Evolutionary conservation across 2,113 vertebrate genomes (phyloP), one percentile per base, ranked within the genome.

Genomic region (Cyanoramphus novaezelandiae): DNA sequence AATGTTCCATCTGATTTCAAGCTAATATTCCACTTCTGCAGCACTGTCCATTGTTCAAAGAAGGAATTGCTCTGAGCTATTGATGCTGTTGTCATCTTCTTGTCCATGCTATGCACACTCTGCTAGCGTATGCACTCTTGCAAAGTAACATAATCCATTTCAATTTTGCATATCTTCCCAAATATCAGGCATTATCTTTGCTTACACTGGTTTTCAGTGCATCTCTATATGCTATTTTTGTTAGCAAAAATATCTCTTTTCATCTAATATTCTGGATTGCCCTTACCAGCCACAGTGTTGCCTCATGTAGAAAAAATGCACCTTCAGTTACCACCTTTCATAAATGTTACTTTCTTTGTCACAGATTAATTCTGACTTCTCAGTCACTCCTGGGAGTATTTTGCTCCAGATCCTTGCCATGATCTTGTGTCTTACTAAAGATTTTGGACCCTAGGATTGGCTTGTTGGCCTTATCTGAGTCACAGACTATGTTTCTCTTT

Each of bases 21-120:
- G 41, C n/a, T 64, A 96, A 88, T 88, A 88, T 83, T 81, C 63
- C 80, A 59, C 71, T 72, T 92, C 80, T 80, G 49, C 31, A 84
- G 72, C 49, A 67, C 10, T 39, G 31, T 80, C 83, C 49, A 41
- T 78, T 92, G 64, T 70, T 88, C 80, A 78, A 75, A 83, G 86
- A 74, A 75, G 76, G 60, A 88, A 65, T 52, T 72, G 35, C 79
- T 92, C 80, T 83, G 80, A 91, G 76, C 52, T 82, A 57, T 7
- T 62, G 86, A 69, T 74, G 53, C 28, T 71, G 88, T 75, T 85
- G 63, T 62, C 59, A 24, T 53, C 70, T 67, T 85, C 78, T 76
- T 83, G 63, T 77, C 88, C 53, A 16, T 57, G 47, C 86, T 78
- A 71, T 49, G 24, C 49, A 88, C 71, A 29, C 71, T 72, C 68